Evolutionary conservation across 2,797 vertebrate species (phyloP).

Genomic region (Aulostomus chinensis): DNA sequence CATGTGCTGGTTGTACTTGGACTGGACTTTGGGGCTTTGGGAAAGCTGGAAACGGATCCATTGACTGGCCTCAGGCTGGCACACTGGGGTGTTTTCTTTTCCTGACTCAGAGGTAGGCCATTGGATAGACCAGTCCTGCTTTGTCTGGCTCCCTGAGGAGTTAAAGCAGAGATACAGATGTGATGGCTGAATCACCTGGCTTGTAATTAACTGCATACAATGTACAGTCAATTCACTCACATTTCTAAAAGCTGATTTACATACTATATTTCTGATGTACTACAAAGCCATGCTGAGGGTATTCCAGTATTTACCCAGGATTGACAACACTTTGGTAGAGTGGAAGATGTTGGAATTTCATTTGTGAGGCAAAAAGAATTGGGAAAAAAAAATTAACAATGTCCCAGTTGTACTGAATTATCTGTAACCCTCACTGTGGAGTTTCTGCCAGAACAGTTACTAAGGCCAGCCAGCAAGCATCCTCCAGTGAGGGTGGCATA

Average conservation of each 20-base stretch:
- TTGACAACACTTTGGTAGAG: neutral
- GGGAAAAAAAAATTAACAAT: neutral
- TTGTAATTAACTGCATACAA: neutral
- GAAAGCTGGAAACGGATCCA: conserved; percentile 90
- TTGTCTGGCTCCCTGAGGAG: conserved; percentile 87
- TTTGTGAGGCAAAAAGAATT: neutral
- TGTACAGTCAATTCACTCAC: neutral
- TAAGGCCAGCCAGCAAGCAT: no score
- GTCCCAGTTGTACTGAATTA: neutral
- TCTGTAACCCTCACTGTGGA: no score
- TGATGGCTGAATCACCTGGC: no score
- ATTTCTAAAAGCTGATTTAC: no score
- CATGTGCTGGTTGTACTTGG: conserved; percentile 89
- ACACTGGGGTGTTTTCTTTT: conserved; percentile 90
- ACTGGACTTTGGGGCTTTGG: conserved; percentile 89
- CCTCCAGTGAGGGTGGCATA: no score
- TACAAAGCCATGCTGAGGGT: neutral
- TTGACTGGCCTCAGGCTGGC: conserved; percentile 82
- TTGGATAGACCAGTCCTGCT: conserved; percentile 97
- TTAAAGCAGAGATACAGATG: no score
- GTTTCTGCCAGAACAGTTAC: no score
- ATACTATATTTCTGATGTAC: no score
- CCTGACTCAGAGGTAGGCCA: conserved; percentile 92
- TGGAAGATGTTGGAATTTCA: neutral
- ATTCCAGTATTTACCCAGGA: neutral